These are phyloP conservation scores for Bucco capensis DNA, from an alignment of 2,113 vertebrate genomes.

Conservation along the genomic window DNA sequence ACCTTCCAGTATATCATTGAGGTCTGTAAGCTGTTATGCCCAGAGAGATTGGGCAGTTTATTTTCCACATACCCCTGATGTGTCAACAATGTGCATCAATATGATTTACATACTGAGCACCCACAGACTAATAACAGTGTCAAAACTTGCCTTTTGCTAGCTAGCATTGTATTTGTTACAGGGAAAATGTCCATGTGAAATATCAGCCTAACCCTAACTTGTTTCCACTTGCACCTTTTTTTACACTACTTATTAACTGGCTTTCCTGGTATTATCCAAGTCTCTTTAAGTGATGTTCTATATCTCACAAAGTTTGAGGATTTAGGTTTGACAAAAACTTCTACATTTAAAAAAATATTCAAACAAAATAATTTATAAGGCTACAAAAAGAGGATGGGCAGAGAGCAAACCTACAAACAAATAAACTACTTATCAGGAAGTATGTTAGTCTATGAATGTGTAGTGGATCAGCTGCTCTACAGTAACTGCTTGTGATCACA, in stretches of 20 bases:
- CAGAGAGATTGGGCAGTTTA: slow-evolving; percentile 42
- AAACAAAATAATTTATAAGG: background rate
- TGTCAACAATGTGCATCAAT: slow-evolving; percentile 2
- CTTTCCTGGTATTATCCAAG: background rate
- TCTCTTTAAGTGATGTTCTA: background rate
- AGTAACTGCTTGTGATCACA: background rate
- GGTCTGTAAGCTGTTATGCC: slow-evolving; percentile 24
- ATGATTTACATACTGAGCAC: background rate
- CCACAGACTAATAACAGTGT: background rate
- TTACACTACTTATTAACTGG: background rate
- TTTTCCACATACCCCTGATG: slow-evolving; percentile 9
- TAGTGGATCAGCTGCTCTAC: background rate
- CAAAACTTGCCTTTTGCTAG: slow-evolving; percentile 16
- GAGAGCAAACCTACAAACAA: background rate
- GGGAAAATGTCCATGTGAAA: background rate
- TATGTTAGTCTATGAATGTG: background rate
- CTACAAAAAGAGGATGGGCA: background rate
- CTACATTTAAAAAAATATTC: background rate
- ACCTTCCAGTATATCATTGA: slow-evolving; percentile 33
- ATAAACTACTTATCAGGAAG: background rate
- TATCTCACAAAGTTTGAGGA: background rate
- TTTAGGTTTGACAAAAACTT: background rate
- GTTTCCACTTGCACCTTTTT: background rate
- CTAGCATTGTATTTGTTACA: background rate
- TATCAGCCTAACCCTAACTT: background rate